Percentiles rank a stretch among this genome's conserved stretches.
Evolutionary conservation across 2,797 vertebrate genomes (phyloP).

Genomic region (Bradypus variegatus): DNA sequence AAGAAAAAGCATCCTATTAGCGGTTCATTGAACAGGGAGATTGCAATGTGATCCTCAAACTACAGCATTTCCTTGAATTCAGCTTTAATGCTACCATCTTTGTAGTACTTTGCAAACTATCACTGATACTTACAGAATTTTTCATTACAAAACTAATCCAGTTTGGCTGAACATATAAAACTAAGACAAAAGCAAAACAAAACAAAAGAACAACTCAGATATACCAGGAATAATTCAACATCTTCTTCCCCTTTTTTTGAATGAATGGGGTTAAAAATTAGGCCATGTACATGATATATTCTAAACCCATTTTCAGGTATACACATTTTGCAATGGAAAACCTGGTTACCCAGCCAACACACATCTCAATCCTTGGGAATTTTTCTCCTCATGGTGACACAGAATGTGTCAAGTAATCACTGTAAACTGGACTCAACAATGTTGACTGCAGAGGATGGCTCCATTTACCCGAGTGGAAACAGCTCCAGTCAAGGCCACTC

Average conservation of each 20-base stretch:
- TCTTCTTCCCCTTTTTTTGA: background rate
- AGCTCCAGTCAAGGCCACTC: background rate
- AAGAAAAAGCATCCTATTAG: constrained; percentile 34
- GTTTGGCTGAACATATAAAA: constrained; percentile 20
- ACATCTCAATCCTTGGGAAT: too few relatives aligned
- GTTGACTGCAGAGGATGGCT: background rate
- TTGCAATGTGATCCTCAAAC: constrained; percentile 32
- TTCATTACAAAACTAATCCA: constrained; percentile 46
- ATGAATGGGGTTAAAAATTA: constrained; percentile 9
- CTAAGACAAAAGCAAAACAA: too few relatives aligned
- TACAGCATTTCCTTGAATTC: constrained; percentile 14
- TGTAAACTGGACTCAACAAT: background rate
- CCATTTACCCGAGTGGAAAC: background rate
- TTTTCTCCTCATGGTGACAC: background rate
- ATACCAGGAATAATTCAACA: background rate
- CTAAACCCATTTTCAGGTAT: constrained; percentile 14
- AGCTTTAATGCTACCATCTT: constrained; percentile 15
- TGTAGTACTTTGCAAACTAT: background rate
- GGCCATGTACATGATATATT: background rate
- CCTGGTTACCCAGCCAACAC: background rate
- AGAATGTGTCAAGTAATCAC: background rate
- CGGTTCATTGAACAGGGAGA: constrained; percentile 1
- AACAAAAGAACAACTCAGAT: background rate
- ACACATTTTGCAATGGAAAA: background rate
- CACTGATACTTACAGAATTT: constrained; percentile 31